A percentile compares a stretch with the other conserved stretches of the same genome.
These are phyloP conservation scores for Dendropsophus ebraccatus DNA, from an alignment of 2,113 vertebrate species.

Conservation along the genomic window DNA sequence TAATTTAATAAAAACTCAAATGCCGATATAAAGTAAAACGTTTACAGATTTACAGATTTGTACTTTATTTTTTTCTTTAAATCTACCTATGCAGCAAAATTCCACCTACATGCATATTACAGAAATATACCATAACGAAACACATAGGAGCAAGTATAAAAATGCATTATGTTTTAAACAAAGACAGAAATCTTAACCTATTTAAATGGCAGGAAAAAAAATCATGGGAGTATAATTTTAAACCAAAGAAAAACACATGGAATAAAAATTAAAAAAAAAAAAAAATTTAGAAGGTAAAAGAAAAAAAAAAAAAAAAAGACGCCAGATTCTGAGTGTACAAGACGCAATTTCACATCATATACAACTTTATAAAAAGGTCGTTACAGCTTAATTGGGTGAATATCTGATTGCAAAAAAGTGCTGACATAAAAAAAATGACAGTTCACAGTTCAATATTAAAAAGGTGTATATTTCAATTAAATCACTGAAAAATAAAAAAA, in stretches of 20 bases:
- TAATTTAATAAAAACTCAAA: slow-evolving; percentile 5
- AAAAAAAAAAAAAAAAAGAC: not conserved
- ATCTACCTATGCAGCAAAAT: slow-evolving; percentile 54
- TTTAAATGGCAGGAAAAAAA: slow-evolving; percentile 29
- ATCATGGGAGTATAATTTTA: slow-evolving; percentile 39
- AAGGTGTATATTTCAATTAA: not conserved
- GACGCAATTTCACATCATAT: slow-evolving; percentile 37
- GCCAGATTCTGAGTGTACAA: slow-evolving; percentile 20
- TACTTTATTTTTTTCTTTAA: slow-evolving; percentile 46
- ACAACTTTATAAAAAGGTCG: slow-evolving; percentile 13
- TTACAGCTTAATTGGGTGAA: slow-evolving; percentile 32
- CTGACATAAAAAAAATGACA: slow-evolving; percentile 32
- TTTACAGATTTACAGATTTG: slow-evolving; percentile 37
- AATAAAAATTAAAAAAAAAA: slow-evolving; percentile 24
- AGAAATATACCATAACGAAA: slow-evolving; percentile 53
- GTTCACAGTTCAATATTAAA: slow-evolving; percentile 25
- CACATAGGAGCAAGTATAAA: slow-evolving; percentile 44
- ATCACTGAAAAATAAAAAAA: not conserved
- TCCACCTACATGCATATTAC: slow-evolving; percentile 56
- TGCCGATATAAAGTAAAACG: slow-evolving; percentile 17
- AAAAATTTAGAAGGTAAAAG: not conserved
- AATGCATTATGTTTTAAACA: slow-evolving; percentile 41
- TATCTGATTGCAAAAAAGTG: slow-evolving; percentile 23
- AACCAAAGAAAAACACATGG: slow-evolving; percentile 42
- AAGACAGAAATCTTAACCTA: slow-evolving; percentile 34